These are phyloP conservation scores for Girardinichthys multiradiatus DNA, from an alignment of 2,113 vertebrate genomes.

Conservation along the genomic window DNA sequence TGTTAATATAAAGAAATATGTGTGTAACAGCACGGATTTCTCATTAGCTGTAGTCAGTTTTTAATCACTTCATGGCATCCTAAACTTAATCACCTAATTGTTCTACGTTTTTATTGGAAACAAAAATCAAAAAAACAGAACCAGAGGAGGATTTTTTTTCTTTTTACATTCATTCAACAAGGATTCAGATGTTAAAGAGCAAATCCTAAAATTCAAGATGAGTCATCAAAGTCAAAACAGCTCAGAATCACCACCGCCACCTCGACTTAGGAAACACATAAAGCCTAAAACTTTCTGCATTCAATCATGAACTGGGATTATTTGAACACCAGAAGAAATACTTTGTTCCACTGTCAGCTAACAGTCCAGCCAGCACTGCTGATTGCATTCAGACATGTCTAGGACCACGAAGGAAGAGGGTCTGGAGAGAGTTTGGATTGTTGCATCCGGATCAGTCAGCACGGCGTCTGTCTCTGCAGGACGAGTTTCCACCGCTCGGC, in stretches of 20 bases:
- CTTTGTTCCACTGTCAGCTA: constrained; percentile 34
- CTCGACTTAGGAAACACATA: constrained; percentile 12
- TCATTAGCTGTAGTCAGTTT: constrained; percentile 7
- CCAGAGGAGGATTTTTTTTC: constrained; percentile 4
- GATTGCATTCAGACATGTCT: constrained; percentile 27
- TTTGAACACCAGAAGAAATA: constrained; percentile 40
- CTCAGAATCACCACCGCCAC: constrained; percentile 20
- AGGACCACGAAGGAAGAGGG: constrained; percentile 1
- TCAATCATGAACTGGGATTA: constrained; percentile 26
- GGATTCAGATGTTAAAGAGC: constrained; percentile 1
- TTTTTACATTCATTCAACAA: constrained; percentile 26
- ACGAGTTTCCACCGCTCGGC: constrained; percentile 9
- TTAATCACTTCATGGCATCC: constrained; percentile 28
- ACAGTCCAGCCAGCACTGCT: constrained; percentile 68
- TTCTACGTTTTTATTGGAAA: constrained; percentile 24
- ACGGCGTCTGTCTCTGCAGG: constrained; percentile 10
- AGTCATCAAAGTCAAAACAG: constrained; percentile 7
- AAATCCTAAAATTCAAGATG: constrained; percentile 12
- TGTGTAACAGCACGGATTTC: constrained; percentile 38
- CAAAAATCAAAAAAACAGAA: constrained; percentile 42
- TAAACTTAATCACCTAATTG: constrained; percentile 14
- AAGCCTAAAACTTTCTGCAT: constrained; percentile 14
- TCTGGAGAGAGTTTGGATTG: constrained; percentile 1
- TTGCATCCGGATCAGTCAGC: constrained; percentile 22
- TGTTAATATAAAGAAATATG: constrained; percentile 8